These are phyloP conservation scores for Aspiorhynchus laticeps DNA, from an alignment of 2,113 vertebrate genomes.

Conservation along the genomic window DNA sequence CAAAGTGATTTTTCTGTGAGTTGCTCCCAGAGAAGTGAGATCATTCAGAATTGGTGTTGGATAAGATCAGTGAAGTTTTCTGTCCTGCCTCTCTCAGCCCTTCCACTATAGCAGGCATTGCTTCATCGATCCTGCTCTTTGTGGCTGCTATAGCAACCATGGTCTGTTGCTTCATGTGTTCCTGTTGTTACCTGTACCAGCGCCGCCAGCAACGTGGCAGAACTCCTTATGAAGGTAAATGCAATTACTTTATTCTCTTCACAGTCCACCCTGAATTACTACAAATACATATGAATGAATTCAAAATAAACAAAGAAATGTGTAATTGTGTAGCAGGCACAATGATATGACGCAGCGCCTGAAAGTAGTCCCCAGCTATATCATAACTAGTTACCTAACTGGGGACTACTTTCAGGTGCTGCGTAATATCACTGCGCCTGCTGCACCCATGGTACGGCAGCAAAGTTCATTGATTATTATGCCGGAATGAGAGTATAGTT, in stretches of 20 bases:
- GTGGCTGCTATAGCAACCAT: conserved; percentile 84
- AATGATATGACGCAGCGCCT: no score
- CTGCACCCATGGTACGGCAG: no score
- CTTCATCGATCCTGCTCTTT: conserved; percentile 86
- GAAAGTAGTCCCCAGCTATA: no score
- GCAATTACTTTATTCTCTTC: neutral
- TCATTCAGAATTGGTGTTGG: neutral
- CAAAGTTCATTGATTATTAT: no score
- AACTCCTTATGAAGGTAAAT: conserved; percentile 80
- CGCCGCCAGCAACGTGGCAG: conserved; percentile 80
- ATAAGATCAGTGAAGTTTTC: neutral
- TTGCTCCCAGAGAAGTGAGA: neutral
- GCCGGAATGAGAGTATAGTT: no score
- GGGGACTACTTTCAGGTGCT: no score
- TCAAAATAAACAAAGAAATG: no score
- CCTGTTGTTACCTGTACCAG: conserved; percentile 89
- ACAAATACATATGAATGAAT: no score
- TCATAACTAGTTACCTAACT: no score
- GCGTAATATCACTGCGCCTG: no score
- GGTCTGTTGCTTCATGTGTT: conserved; percentile 91
- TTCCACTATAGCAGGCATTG: conserved; percentile 85
- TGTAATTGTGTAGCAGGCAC: no score
- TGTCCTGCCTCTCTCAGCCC: conserved; percentile 71
- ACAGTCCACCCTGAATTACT: neutral
- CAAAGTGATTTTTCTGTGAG: neutral